Conservation (phyloP, 2,113 vertebrate species). For the Carassius gibelio region DNA sequence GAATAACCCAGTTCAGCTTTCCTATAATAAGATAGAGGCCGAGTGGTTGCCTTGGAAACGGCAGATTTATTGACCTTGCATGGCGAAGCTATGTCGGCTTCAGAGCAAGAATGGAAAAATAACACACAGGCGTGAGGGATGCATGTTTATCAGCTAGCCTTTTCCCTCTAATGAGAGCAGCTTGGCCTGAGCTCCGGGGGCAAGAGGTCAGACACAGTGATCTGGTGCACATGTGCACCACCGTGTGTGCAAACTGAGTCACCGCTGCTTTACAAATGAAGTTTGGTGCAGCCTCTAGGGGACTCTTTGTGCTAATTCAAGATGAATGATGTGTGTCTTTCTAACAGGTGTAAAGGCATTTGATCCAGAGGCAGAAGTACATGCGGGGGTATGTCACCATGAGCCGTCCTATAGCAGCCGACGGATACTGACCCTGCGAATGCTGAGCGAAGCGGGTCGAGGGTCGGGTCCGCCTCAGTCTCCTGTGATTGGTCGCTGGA, state of each 20-base stretch:
- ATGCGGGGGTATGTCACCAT: not conserved
- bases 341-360: not conserved
- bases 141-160: conserved; percentile 14
- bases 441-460: conserved; percentile 50
- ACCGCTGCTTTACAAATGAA: conserved; percentile 10
- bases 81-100: not conserved
- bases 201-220: not conserved
- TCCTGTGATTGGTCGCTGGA: conserved; percentile 82
- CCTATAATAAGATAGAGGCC: conserved; percentile 30
- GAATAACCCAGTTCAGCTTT: conserved; percentile 33
- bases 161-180: conserved; percentile 1
- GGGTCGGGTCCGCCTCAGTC: conserved; percentile 83
- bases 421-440: not conserved
- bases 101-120: conserved; percentile 24
- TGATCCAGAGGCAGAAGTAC: not conserved
- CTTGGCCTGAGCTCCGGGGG: not conserved
- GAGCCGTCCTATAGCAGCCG: not conserved
- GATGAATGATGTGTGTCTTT: not conserved
- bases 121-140: not conserved
- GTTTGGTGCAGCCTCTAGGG: not conserved
- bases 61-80: conserved; percentile 18
- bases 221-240: conserved; percentile 22
- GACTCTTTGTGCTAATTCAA: not conserved
- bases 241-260: conserved; percentile 12
- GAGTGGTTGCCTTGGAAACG: conserved; percentile 20